Conservation (phyloP, 1,140 invertebrate species). For the Anastrepha obliqua region DNA sequence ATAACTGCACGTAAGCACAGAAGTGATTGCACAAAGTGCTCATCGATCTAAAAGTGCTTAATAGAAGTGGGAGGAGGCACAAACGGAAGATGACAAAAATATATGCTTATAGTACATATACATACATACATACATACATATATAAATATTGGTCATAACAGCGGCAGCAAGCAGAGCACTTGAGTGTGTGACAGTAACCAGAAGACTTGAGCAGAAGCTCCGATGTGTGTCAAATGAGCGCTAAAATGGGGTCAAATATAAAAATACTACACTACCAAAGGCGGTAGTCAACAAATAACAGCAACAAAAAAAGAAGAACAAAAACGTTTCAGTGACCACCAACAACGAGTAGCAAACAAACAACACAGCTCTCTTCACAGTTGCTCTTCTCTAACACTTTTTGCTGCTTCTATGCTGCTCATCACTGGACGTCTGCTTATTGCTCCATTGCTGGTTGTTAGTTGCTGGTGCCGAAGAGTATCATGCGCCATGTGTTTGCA, state of each 20-base stretch:
- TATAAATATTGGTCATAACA: neutral
- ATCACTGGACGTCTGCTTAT: too few species aligned
- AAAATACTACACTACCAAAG: neutral
- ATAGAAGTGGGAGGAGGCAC: neutral
- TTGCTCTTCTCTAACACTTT: neutral
- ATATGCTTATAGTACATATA: neutral
- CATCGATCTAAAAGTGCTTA: conserved; percentile 22
- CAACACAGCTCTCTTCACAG: neutral
- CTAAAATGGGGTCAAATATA: conserved; percentile 40
- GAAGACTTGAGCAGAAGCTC: neutral
- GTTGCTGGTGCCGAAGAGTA: neutral
- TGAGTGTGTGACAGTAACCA: too few species aligned
- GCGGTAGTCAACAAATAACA: neutral
- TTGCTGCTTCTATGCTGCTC: neutral
- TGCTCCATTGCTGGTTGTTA: neutral
- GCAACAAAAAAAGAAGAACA: neutral
- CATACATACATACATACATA: neutral
- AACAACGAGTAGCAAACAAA: neutral
- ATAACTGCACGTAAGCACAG: neutral
- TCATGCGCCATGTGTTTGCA: conserved; percentile 9
- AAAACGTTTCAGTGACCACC: neutral
- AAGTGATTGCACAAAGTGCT: neutral
- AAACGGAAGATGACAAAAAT: neutral
- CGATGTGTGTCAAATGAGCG: conserved; percentile 43
- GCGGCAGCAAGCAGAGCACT: neutral